phyloP scores from a whole-genome alignment of 30 jellyfish, hydroid and myxozoan genomes.

The Turritopsis rubra region DNA sequence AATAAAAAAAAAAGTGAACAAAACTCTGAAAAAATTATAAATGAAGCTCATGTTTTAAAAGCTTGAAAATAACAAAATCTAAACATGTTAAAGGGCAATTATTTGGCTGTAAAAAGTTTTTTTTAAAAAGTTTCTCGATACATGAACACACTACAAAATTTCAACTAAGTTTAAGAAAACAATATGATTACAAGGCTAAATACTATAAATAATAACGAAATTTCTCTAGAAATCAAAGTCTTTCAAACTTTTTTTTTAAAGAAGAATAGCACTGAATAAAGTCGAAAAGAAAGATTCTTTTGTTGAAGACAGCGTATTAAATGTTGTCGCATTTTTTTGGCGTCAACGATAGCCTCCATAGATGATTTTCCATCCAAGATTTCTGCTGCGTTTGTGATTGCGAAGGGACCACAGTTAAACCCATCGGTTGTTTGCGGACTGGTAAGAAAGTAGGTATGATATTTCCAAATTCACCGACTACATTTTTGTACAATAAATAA shows the following conservation, averaged over 20 bases:
- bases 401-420: conserved; percentile 10
- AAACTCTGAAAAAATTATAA: neutral
- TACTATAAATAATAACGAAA: neutral
- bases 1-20: neutral
- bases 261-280: neutral
- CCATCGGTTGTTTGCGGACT: conserved; percentile 16
- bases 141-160: no score
- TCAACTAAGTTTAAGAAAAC: no score
- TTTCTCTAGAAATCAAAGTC: neutral
- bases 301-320: conserved; percentile 15
- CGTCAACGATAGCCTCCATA: no score
- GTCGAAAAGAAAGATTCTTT: neutral
- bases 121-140: no score
- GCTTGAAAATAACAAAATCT: neutral
- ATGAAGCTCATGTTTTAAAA: neutral
- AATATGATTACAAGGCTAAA: no score
- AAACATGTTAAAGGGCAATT: no score
- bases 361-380: no score
- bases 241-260: conserved; percentile 1
- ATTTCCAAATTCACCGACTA: no score
- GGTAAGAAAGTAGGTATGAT: no score
- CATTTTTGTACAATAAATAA: no score
- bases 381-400: conserved; percentile 18
- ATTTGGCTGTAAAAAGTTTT: no score
- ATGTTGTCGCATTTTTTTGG: conserved; percentile 10